Percentiles rank a stretch among this genome's conserved stretches.
Conservation (phyloP, 2,888 invertebrate species). For the Athalia rosae region DNA sequence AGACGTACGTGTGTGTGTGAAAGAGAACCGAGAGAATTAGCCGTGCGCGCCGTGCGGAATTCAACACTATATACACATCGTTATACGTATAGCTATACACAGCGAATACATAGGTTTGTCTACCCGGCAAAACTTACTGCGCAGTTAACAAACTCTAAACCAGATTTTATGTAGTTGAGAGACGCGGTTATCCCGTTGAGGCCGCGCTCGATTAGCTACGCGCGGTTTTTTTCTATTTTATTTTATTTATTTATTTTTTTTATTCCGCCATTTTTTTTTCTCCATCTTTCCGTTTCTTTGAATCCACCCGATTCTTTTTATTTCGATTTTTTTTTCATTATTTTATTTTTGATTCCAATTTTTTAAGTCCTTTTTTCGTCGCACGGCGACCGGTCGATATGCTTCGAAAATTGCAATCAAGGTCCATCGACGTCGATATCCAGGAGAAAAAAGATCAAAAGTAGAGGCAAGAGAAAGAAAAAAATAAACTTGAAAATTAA, state of each 20-base stretch:
- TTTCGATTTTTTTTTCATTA: background rate
- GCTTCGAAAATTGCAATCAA: conserved; percentile 31
- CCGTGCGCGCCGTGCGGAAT: too few relatives aligned
- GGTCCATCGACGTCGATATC: conserved; percentile 1
- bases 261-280: background rate
- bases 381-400: conserved; percentile 5
- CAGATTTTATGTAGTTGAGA: background rate
- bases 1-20: too few relatives aligned
- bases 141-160: conserved; percentile 36
- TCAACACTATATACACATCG: too few relatives aligned
- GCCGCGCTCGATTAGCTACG: conserved; percentile 25
- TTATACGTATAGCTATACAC: background rate
- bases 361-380: background rate
- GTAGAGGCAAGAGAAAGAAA: background rate
- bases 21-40: too few relatives aligned
- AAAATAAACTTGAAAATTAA: background rate
- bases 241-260: background rate
- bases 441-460: background rate
- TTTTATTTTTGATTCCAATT: too few relatives aligned
- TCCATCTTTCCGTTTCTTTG: background rate
- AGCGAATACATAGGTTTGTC: conserved; percentile 3
- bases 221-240: background rate
- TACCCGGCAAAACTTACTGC: conserved; percentile 43
- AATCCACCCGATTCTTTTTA: background rate
- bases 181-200: conserved; percentile 34